Conservation (phyloP, 2,113 vertebrate species). For the Perca schrenkii region DNA sequence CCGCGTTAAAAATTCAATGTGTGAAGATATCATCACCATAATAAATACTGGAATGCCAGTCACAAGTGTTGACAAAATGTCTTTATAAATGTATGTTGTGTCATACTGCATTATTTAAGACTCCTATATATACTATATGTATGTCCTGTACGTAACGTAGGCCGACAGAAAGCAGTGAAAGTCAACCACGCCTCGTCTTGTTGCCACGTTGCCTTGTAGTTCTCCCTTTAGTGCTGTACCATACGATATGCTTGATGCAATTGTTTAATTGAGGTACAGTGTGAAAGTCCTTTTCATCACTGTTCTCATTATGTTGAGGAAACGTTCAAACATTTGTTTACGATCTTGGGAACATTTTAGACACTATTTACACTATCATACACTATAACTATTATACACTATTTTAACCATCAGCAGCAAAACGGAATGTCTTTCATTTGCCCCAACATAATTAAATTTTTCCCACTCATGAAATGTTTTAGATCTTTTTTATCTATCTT, state of each 20-base stretch:
- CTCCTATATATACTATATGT: no score
- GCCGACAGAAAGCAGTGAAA: not conserved
- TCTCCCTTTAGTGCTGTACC: not conserved
- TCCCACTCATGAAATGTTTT: not conserved
- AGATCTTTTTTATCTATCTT: not conserved
- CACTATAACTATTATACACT: no score
- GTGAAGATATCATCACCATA: not conserved
- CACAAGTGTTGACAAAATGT: not conserved
- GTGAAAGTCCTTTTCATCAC: slow-evolving; percentile 45
- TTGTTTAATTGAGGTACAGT: slow-evolving; percentile 31
- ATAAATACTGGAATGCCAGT: not conserved
- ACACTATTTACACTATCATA: no score
- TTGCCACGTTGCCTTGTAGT: not conserved
- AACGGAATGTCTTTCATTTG: slow-evolving; percentile 46
- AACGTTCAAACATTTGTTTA: slow-evolving; percentile 45
- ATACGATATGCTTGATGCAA: not conserved
- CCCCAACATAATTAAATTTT: slow-evolving; percentile 24
- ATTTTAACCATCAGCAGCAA: slow-evolving; percentile 20
- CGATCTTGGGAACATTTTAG: slow-evolving; percentile 17
- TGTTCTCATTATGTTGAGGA: slow-evolving; percentile 49
- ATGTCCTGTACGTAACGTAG: not conserved
- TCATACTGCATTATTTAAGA: not conserved
- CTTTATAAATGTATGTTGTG: not conserved
- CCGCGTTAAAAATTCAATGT: not conserved
- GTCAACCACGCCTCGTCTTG: not conserved